Percentiles rank a stretch among this genome's conserved stretches.
Evolutionary conservation across 2,888 invertebrate genomes (phyloP).

Genomic region (Belgica antarctica): DNA sequence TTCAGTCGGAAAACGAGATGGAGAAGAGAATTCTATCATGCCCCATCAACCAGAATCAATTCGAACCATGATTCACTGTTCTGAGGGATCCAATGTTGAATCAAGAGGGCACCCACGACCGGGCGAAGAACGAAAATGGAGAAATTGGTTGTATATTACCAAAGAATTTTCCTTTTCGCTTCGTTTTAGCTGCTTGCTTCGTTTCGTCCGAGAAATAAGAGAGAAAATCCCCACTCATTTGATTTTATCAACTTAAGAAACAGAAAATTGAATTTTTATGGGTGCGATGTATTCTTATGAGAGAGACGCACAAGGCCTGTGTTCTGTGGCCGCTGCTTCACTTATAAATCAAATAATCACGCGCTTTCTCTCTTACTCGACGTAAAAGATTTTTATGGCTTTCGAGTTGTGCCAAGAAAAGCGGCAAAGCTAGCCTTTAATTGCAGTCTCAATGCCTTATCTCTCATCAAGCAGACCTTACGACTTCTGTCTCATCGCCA

Average conservation of each 20-base stretch:
- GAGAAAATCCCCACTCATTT: conserved; percentile 44
- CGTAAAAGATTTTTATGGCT: neutral
- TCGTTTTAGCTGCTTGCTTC: neutral
- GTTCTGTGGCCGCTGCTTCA: neutral
- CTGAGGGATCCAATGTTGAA: too few relatives aligned
- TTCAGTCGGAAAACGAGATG: conserved; percentile 10
- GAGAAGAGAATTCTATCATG: conserved; percentile 27
- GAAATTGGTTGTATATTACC: conserved; percentile 42
- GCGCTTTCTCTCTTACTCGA: neutral
- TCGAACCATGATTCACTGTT: conserved; percentile 39
- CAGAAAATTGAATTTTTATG: conserved; percentile 44
- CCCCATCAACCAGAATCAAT: conserved; percentile 43
- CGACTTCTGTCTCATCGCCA: too few relatives aligned
- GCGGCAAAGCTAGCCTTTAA: neutral
- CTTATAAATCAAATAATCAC: conserved; percentile 25
- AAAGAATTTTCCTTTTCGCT: conserved; percentile 29
- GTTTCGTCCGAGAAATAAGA: conserved; percentile 15
- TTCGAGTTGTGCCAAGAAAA: too few relatives aligned
- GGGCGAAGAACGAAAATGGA: conserved; percentile 13
- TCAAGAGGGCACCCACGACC: too few relatives aligned
- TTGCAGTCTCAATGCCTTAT: conserved; percentile 13
- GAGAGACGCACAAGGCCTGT: neutral
- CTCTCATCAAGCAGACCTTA: conserved; percentile 6
- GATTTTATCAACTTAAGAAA: conserved; percentile 43
- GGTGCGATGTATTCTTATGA: neutral